Evolutionary conservation across 2,888 invertebrate species (phyloP).

Genomic region (Erebia ligea): DNA sequence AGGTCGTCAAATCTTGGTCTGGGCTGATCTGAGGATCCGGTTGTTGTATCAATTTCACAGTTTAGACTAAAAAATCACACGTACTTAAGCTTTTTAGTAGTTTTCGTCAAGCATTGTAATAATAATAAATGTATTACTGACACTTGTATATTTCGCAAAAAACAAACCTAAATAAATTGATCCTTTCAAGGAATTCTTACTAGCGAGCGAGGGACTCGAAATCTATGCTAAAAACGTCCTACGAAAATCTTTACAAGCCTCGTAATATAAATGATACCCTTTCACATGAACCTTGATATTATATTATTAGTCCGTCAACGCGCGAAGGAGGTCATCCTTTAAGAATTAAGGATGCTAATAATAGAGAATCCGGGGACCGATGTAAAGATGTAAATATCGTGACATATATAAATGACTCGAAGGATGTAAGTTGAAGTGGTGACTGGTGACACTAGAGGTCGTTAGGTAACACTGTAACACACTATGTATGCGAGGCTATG

Average conservation of each 20-base stretch:
- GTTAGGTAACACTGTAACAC: too few relatives aligned
- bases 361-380: conserved; percentile 33
- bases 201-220: not conserved
- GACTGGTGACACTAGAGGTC: not conserved
- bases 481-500: not conserved
- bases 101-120: too few relatives aligned
- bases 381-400: conserved; percentile 32
- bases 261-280: conserved; percentile 20
- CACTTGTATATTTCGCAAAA: not conserved
- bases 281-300: conserved; percentile 28
- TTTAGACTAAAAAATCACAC: too few relatives aligned
- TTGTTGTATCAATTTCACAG: too few relatives aligned
- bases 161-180: not conserved
- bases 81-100: too few relatives aligned
- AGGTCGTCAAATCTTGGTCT: too few relatives aligned
- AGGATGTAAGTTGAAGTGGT: not conserved
- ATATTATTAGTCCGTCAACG: conserved; percentile 29
- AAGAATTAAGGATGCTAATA: conserved; percentile 35
- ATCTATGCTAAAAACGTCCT: not conserved
- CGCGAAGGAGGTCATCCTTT: conserved; percentile 35
- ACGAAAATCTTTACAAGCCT: conserved; percentile 6
- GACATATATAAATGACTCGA: conserved; percentile 41
- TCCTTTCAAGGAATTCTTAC: not conserved
- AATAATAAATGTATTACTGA: too few relatives aligned
- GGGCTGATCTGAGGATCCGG: too few relatives aligned